phyloP scores from a whole-genome alignment of 2,113 vertebrate species.

The Pteruthius melanotis region DNA sequence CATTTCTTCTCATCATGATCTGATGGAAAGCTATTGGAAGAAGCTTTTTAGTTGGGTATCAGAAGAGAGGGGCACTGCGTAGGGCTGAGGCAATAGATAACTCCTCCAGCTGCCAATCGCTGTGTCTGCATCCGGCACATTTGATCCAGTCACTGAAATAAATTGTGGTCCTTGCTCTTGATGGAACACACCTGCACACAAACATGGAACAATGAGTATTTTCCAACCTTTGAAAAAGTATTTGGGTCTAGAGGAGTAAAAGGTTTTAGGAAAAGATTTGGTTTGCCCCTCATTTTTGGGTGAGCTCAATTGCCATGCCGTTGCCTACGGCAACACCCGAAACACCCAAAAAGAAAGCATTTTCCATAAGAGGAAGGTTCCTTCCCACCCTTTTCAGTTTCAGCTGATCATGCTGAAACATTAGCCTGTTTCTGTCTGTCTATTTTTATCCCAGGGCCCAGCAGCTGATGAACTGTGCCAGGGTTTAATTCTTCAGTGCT shows the following conservation, averaged over 20 bases:
- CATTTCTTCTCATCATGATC: neutral
- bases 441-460: slow-evolving; percentile 7
- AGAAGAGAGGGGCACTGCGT: neutral
- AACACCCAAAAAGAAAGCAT: neutral
- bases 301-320: accelerated
- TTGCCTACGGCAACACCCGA: neutral
- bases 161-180: neutral
- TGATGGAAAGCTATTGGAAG: neutral
- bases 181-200: neutral
- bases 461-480: neutral
- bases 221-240: neutral
- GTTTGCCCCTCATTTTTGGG: neutral
- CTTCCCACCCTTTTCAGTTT: neutral
- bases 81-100: neutral
- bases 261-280: neutral
- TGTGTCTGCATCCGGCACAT: neutral
- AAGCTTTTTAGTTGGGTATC: neutral
- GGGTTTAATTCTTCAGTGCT: neutral
- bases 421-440: neutral
- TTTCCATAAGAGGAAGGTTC: neutral
- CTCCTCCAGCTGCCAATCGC: neutral
- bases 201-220: neutral
- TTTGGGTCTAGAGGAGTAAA: neutral
- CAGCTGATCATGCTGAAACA: neutral
- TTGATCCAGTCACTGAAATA: neutral